A percentile compares a stretch with the other conserved stretches of the same genome.
These are phyloP conservation scores for Dasyurus viverrinus DNA, from an alignment of 2,113 vertebrate species.

Conservation along the genomic window DNA sequence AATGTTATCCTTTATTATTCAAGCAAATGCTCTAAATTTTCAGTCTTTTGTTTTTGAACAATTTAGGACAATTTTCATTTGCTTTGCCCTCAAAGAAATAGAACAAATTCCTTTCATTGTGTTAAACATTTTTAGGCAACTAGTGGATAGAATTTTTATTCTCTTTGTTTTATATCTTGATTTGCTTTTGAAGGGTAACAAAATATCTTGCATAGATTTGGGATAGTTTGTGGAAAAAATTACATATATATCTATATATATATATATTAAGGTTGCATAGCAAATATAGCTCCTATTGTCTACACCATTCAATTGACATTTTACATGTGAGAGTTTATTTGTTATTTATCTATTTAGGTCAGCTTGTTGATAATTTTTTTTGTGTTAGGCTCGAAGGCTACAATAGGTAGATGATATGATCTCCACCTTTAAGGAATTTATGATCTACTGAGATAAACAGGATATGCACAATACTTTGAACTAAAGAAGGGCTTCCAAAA, in stretches of 20 bases:
- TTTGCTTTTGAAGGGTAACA: slow-evolving; percentile 10
- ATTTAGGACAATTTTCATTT: slow-evolving; percentile 2
- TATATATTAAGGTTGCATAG: neutral
- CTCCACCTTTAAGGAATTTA: neutral
- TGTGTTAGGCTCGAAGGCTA: neutral
- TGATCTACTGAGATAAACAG: neutral
- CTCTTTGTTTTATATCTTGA: neutral
- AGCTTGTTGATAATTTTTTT: neutral
- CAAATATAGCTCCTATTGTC: neutral
- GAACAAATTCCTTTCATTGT: neutral
- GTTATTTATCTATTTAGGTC: neutral
- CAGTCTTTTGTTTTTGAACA: slow-evolving; percentile 25
- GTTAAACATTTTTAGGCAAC: slow-evolving; percentile 19
- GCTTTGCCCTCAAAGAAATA: neutral
- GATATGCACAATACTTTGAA: neutral
- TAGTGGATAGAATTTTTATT: slow-evolving; percentile 28
- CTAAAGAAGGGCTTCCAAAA: neutral
- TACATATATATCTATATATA: neutral
- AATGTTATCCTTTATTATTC: neutral
- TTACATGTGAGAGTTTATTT: neutral
- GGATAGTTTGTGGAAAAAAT: neutral
- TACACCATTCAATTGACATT: neutral
- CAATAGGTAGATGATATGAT: neutral
- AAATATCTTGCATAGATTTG: neutral
- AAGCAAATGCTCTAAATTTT: slow-evolving; percentile 24